These are phyloP conservation scores for Acestrorhynchus altus DNA, from an alignment of 2,797 vertebrate genomes.

Conservation along the genomic window DNA sequence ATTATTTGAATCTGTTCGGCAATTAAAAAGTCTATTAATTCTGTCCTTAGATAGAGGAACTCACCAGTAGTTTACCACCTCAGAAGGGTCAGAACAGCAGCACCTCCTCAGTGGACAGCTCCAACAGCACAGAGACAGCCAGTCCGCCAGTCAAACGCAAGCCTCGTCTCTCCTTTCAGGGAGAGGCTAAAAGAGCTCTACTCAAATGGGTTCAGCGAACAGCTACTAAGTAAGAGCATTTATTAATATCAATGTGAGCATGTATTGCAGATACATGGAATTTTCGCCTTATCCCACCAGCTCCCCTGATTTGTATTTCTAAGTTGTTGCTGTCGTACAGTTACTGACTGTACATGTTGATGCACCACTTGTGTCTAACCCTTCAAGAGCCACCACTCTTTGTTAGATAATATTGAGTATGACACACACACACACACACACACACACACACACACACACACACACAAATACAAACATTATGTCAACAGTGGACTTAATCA, in stretches of 20 bases:
- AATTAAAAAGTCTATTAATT: neutral
- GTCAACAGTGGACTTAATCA: too few species aligned
- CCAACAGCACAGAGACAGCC: constrained; percentile 86
- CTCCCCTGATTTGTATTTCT: neutral
- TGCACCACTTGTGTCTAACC: too few species aligned
- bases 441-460: too few species aligned
- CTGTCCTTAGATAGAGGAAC: constrained; percentile 88
- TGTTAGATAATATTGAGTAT: too few species aligned
- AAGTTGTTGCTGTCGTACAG: too few species aligned
- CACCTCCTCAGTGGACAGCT: constrained; percentile 90
- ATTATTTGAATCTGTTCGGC: too few species aligned
- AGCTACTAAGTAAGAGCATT: constrained; percentile 83
- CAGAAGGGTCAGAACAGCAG: constrained; percentile 87
- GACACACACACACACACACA: too few species aligned
- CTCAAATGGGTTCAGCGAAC: constrained; percentile 94
- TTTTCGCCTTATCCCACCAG: neutral
- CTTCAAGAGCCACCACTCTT: too few species aligned
- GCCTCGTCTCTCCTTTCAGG: constrained; percentile 85
- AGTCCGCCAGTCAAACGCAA: constrained; percentile 94
- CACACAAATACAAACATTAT: too few species aligned
- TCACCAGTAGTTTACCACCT: constrained; percentile 92
- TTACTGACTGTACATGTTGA: neutral
- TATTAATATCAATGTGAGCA: neutral
- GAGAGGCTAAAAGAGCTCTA: constrained; percentile 90
- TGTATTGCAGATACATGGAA: neutral